These are phyloP conservation scores for Formicarius rufipectus DNA, from an alignment of 2,113 vertebrate genomes.

Conservation along the genomic window DNA sequence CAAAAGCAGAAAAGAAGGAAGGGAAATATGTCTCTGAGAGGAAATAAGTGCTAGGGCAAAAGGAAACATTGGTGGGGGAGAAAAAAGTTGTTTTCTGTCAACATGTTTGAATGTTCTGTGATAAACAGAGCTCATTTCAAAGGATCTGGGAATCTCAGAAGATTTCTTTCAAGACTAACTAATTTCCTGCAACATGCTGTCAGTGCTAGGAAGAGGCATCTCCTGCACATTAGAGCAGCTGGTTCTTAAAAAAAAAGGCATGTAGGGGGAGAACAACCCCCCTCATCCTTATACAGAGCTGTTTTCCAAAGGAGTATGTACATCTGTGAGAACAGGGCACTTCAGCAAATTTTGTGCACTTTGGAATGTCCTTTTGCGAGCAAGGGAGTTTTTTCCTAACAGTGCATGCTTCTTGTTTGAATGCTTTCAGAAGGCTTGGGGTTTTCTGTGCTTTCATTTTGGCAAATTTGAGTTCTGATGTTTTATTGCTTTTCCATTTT, in stretches of 20 bases:
- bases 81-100: neutral
- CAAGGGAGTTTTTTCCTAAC: neutral
- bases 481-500: neutral
- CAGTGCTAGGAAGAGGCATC: neutral
- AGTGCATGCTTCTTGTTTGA: neutral
- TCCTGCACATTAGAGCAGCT: neutral
- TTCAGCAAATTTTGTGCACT: neutral
- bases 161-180: neutral
- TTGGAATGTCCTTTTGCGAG: neutral
- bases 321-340: neutral
- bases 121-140: neutral
- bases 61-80: neutral
- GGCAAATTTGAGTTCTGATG: neutral
- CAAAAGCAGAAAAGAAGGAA: neutral
- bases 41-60: neutral
- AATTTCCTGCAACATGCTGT: neutral
- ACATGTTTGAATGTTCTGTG: neutral
- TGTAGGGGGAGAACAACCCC: neutral
- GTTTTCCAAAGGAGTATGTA: neutral
- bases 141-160: slow-evolving; percentile 7
- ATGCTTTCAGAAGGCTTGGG: neutral
- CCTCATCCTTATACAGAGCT: neutral
- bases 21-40: neutral
- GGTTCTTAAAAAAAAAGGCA: neutral
- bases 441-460: neutral